Conservation (phyloP, 2,113 vertebrate species). For the Periophthalmus modestus region DNA sequence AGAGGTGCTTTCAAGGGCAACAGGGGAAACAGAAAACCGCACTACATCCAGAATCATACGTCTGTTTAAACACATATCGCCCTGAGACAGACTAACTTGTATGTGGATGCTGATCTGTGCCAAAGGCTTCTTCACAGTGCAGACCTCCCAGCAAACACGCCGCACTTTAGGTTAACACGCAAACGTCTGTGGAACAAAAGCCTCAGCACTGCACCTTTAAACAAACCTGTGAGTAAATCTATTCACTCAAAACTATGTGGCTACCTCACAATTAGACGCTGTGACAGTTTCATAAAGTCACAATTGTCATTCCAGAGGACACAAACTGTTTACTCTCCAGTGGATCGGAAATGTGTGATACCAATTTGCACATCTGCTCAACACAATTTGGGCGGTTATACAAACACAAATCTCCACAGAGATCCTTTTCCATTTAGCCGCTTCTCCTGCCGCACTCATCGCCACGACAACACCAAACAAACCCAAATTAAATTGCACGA, state of each 20-base stretch:
- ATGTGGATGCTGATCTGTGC: too few species aligned
- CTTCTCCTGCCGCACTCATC: conserved; percentile 30
- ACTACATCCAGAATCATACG: too few species aligned
- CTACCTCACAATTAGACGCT: conserved; percentile 1
- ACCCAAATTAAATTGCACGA: conserved; percentile 32
- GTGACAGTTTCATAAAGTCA: conserved; percentile 18
- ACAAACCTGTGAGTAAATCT: background rate
- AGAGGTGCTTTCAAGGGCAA: too few species aligned
- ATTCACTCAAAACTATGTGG: background rate
- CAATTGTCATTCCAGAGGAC: conserved; percentile 19
- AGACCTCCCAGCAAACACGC: too few species aligned
- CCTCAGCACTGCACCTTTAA: background rate
- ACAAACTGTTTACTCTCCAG: background rate
- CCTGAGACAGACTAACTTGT: too few species aligned
- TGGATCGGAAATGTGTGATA: conserved; percentile 15
- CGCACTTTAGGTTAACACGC: too few species aligned
- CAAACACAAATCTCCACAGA: conserved; percentile 9
- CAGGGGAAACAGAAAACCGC: too few species aligned
- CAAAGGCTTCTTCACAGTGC: too few species aligned
- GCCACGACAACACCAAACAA: conserved; percentile 39
- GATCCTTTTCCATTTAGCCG: conserved; percentile 32
- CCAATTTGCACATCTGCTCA: conserved; percentile 42
- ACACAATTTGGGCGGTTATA: conserved; percentile 19
- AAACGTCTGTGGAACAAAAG: too few species aligned
- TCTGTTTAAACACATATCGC: too few species aligned